Evolutionary conservation across 2,888 invertebrate genomes (phyloP), one percentile per base, ranked within the genome.

Genomic region (Andrena flavipes): DNA sequence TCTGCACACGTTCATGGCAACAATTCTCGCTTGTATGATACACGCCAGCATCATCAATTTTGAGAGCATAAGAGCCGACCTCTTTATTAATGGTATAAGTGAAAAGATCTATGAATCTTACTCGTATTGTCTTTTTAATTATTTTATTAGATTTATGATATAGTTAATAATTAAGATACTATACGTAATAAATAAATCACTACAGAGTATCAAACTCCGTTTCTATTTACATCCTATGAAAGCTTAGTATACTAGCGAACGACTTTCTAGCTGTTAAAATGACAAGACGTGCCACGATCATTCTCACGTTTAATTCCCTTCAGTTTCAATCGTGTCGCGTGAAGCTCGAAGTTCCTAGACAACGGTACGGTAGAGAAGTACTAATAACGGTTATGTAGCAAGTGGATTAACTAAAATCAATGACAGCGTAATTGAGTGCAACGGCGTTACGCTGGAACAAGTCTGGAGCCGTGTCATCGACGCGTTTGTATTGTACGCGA

Each of bases 151-250:
- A 82, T 76, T 67, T 71, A 82, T 79, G 72, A 77, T 76, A 88
- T 79, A 68, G 62, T 77, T 79, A 84, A 72, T 70, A 80, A 80
- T 79, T 82, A 82, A 80, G 78, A 73, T 82, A 80, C 62, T 83
- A 56, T 56, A 76, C 79, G 63, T 86, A 86, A 86, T 85, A 86
- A 86, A 86, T 85, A 85, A 76, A 86, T 81, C 80, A 82, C 78
- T 82, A 74, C 80, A 64, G 76, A 82, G 74, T 76, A 80, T 84
- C 68, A 73, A 86, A 78, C 77, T 82, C 84, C 79, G 76, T 82
- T 76, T 87, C 74, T 87, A 87, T 87, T 87, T 87, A 87, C 87
- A 87, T 73, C 80, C 84, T 79, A 62, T 4, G 54, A 20, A 69
- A 71, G 74, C 33, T 49, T 76, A 60, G n/a, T n/a, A 8, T 2